These are phyloP conservation scores for Peromyscus leucopus DNA, from an alignment of 2,113 vertebrate species.

Conservation along the genomic window DNA sequence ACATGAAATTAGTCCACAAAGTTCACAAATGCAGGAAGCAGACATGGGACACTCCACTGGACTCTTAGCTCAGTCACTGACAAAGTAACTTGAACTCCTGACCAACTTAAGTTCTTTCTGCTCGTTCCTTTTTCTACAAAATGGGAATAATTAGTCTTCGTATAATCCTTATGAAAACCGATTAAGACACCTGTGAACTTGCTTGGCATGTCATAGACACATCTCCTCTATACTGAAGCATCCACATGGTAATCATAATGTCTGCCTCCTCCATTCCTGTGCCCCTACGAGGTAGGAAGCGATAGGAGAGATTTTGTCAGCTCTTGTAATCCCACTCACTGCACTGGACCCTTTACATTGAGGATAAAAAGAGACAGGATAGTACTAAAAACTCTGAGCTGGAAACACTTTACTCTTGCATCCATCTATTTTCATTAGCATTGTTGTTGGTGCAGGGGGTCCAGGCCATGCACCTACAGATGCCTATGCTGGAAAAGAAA, in stretches of 20 bases:
- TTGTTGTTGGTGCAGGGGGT: no score
- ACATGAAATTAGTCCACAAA: rapidly evolving
- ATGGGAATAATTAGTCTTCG: background rate
- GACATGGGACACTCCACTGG: rapidly evolving
- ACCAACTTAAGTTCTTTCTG: background rate
- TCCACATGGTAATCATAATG: rapidly evolving
- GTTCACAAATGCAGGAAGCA: background rate
- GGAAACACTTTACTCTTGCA: background rate
- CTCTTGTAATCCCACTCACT: background rate
- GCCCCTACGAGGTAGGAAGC: background rate
- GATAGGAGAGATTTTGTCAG: background rate
- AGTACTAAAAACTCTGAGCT: background rate
- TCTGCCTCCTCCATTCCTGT: background rate
- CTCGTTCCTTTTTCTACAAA: background rate
- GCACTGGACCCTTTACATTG: background rate
- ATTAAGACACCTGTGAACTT: background rate
- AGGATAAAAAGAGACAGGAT: background rate
- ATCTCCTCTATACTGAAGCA: rapidly evolving
- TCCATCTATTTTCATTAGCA: background rate
- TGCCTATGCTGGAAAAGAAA: background rate
- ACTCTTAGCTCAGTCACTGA: background rate
- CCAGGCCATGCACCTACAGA: background rate
- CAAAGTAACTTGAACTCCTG: background rate
- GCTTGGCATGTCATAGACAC: background rate
- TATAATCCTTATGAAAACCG: background rate